Evolutionary conservation across 2,113 vertebrate genomes (phyloP), one percentile per base, ranked within the genome.

Genomic region (Alectura lathami): DNA sequence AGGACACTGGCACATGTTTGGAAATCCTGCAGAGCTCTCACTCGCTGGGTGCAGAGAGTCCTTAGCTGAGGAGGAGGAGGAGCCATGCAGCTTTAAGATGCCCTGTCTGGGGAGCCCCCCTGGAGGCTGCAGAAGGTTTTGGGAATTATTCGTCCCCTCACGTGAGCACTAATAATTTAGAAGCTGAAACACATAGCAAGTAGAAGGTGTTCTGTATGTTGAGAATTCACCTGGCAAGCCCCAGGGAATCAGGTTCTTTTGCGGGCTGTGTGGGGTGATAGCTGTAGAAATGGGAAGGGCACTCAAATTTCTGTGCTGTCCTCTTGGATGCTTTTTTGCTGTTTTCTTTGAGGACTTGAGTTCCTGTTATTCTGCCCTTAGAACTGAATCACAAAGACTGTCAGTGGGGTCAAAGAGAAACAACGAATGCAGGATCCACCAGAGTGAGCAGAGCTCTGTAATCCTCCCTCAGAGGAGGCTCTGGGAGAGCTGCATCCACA

Each of bases 1-100:
- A 73, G 77, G 56, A 80, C 57, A 38, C 34, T 40, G 59, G 48
- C 38, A 80, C 38, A 76, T 81, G 60, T 54, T 93, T 93, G 88
- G 45, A 50, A 73, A 60, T 62, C 54, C 34, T 81, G 50, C 48
- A 43, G 72, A 74, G n/a, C 48, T 72, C 43, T 94, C 20, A 1
- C 18, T 50, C 7, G 2, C 47, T 59, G 83, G n/a, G 47, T 88
- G 64, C 23, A 8, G 40, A 69, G 68, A 88, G 66, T 17, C 56
- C 47, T 53, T 30, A 80, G 47, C 13, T 2, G 22, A 80, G 36
- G 45, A 83, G 38, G 30, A 36, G 47, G 23, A 79, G 47, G 17
- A 76, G 45, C 51, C 5, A 3, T 16, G n/a, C 22, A 66, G 74
- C 48, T 94, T 64, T 75, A 82, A 82, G 2, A 1, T 0, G 1